Evolutionary conservation across 2,113 vertebrate genomes (phyloP).

Genomic region (Mystacornis crossleyi): DNA sequence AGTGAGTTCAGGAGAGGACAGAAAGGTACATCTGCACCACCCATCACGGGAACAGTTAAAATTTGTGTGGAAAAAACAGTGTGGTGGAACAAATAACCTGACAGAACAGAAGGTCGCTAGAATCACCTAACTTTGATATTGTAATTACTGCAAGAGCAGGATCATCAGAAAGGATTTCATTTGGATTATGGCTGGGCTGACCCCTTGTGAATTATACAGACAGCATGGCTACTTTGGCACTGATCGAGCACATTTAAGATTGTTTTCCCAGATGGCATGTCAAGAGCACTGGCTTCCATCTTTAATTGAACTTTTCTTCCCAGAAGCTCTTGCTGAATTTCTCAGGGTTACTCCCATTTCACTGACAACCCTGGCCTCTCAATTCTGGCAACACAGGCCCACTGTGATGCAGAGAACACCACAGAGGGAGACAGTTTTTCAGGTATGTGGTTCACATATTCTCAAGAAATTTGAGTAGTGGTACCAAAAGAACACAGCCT

Average conservation of each 20-base stretch:
- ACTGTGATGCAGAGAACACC: not conserved
- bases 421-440: not conserved
- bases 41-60: accelerated
- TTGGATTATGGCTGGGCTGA: not conserved
- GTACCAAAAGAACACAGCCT: not conserved
- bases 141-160: not conserved
- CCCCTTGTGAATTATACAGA: not conserved
- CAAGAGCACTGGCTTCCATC: not conserved
- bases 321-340: not conserved
- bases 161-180: not conserved
- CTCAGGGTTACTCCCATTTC: not conserved
- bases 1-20: not conserved
- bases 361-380: not conserved
- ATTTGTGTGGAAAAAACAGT: accelerated
- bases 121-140: not conserved
- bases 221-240: not conserved
- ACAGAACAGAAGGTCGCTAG: not conserved
- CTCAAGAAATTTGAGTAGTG: not conserved
- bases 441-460: not conserved
- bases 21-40: not conserved
- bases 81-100: not conserved
- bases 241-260: not conserved
- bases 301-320: not conserved
- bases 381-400: not conserved
- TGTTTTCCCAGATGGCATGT: not conserved